Evolutionary conservation across 2,888 invertebrate species (phyloP).

Genomic region (Coleophora deauratella): DNA sequence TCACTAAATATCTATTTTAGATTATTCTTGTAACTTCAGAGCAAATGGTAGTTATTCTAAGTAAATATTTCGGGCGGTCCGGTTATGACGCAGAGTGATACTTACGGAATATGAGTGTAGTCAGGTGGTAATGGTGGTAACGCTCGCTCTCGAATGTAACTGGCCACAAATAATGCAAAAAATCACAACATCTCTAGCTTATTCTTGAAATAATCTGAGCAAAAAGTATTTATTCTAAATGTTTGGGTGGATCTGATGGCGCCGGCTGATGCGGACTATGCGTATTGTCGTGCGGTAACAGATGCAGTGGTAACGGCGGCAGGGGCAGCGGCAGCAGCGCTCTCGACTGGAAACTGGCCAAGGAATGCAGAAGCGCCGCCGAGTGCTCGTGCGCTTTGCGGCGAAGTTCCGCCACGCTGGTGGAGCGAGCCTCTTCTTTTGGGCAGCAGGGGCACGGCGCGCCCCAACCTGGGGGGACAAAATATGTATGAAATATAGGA

Average conservation of each 20-base stretch:
- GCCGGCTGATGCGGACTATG: conserved; percentile 20
- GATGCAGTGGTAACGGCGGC: conserved; percentile 44
- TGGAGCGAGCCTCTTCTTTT: conserved; percentile 82
- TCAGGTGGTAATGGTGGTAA: no score
- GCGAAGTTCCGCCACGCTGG: conserved; percentile 92
- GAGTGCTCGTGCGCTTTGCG: conserved; percentile 97
- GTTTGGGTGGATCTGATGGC: conserved; percentile 42
- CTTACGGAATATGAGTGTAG: no score
- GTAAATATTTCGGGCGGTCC: no score
- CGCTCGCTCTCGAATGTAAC: no score
- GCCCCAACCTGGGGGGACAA: conserved; percentile 76
- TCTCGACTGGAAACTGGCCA: conserved; percentile 79
- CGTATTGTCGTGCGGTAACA: conserved; percentile 36
- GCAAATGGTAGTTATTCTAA: no score
- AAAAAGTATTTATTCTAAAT: conserved; percentile 35
- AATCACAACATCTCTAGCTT: no score
- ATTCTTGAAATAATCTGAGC: no score
- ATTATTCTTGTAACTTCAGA: no score
- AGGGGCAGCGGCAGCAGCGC: conserved; percentile 63
- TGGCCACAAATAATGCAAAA: no score
- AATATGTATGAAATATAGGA: no score
- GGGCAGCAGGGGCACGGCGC: conserved; percentile 88
- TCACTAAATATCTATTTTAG: no score
- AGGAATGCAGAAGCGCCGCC: conserved; percentile 85
- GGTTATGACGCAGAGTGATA: no score